phyloP scores from a whole-genome alignment of 2,888 invertebrate genomes.

The Gortyna flavago region DNA sequence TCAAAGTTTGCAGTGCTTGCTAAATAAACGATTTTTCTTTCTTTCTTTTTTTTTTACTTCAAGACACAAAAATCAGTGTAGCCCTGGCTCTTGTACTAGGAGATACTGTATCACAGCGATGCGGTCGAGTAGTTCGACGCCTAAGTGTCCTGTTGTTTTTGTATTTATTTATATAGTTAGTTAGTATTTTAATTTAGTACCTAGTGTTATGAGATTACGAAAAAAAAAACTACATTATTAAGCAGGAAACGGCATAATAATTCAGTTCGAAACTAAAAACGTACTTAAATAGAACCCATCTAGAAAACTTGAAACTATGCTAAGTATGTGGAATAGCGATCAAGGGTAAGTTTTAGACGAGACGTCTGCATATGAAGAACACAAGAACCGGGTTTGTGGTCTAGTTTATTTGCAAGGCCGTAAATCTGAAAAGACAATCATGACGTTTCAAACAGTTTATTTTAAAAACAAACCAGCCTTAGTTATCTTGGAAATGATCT shows the following conservation, averaged over 20 bases:
- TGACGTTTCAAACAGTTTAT: neutral
- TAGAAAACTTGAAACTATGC: constrained; percentile 14
- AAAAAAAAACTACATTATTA: neutral
- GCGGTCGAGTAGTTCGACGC: too few species aligned
- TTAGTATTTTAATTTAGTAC: too few species aligned
- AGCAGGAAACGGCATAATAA: neutral
- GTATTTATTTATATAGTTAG: too few species aligned
- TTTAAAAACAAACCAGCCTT: neutral
- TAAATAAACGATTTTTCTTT: too few species aligned
- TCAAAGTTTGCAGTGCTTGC: neutral
- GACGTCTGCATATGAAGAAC: constrained; percentile 2
- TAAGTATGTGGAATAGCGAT: constrained; percentile 6
- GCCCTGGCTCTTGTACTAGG: too few species aligned
- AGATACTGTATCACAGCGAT: too few species aligned
- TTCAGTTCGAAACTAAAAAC: neutral
- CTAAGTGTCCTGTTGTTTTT: too few species aligned
- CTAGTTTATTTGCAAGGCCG: constrained; percentile 11
- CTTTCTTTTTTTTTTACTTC: too few species aligned
- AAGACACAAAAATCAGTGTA: too few species aligned
- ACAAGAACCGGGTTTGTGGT: constrained; percentile 13
- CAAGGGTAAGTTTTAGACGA: constrained; percentile 27
- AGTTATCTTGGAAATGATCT: neutral
- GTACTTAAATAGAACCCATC: constrained; percentile 13
- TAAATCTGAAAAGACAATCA: neutral
- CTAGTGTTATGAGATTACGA: too few species aligned